phyloP scores from a whole-genome alignment of 2,888 invertebrate species.

The Caenorhabditis sp. region DNA sequence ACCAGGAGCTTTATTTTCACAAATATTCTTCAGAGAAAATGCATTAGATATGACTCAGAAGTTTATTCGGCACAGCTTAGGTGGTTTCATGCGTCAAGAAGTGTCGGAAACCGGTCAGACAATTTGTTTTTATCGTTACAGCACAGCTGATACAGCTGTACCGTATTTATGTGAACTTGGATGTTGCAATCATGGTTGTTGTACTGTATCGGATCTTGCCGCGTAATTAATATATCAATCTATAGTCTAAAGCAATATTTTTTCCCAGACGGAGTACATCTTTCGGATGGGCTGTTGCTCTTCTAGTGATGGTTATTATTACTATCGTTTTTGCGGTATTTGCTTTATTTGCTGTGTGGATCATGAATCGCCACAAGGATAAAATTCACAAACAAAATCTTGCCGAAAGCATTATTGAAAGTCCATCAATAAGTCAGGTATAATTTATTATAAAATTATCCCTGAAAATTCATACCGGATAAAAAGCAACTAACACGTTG shows the following conservation, averaged over 20 bases:
- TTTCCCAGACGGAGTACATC: constrained; percentile 66
- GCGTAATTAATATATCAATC: constrained; percentile 63
- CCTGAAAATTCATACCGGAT: too few species aligned
- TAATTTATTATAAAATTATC: not conserved
- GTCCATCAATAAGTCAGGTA: constrained; percentile 66
- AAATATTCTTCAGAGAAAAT: constrained; percentile 13
- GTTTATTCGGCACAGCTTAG: constrained; percentile 65
- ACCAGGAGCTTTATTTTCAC: not conserved
- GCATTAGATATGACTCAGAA: constrained; percentile 17
- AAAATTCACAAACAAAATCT: constrained; percentile 67
- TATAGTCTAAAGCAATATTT: constrained; percentile 3
- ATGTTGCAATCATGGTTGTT: constrained; percentile 79
- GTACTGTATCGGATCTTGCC: constrained; percentile 75
- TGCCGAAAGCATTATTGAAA: constrained; percentile 65
- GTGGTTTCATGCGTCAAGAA: constrained; percentile 76
- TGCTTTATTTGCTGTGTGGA: constrained; percentile 68
- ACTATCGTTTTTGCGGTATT: constrained; percentile 70
- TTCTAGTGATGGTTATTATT: constrained; percentile 75
- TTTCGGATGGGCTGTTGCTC: constrained; percentile 79
- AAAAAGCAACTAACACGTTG: too few species aligned
- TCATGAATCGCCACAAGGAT: constrained; percentile 70
- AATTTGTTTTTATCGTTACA: constrained; percentile 77
- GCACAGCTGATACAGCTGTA: constrained; percentile 70
- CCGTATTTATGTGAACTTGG: constrained; percentile 78
- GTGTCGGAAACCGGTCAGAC: constrained; percentile 77